Evolutionary conservation across 1,140 invertebrate species (phyloP).

Genomic region (Drosophila persimilis): DNA sequence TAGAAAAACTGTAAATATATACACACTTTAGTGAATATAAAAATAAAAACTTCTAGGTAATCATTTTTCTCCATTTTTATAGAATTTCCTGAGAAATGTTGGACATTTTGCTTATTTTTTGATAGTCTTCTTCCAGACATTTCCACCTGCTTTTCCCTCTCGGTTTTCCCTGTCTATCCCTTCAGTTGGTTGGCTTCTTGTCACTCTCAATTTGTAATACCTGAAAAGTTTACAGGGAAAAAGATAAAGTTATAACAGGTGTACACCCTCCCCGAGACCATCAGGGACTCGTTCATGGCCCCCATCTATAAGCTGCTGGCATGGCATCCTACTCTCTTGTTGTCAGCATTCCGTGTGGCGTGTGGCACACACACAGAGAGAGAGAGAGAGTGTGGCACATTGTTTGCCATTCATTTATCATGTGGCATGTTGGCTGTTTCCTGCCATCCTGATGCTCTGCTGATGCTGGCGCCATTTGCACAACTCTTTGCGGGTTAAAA

Average conservation of each 20-base stretch:
- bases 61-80: not conserved
- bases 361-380: too few species aligned
- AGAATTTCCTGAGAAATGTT: not conserved
- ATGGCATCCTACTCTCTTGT: slow-evolving; percentile 16
- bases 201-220: slow-evolving; percentile 25
- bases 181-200: slow-evolving; percentile 7
- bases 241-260: slow-evolving; percentile 29
- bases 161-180: not conserved
- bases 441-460: too few species aligned
- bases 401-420: slow-evolving; percentile 58
- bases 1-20: too few species aligned
- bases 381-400: slow-evolving; percentile 17
- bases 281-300: not conserved
- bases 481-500: slow-evolving; percentile 49
- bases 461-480: slow-evolving; percentile 47
- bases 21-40: too few species aligned
- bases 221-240: slow-evolving; percentile 28
- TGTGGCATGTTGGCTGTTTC: slow-evolving; percentile 34
- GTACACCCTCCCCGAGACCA: not conserved
- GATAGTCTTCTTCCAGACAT: not conserved
- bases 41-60: too few species aligned
- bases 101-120: not conserved
- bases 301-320: slow-evolving; percentile 1
- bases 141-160: not conserved
- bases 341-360: slow-evolving; percentile 10